Evolutionary conservation across 2,113 vertebrate species (phyloP).

Genomic region (Microcebus ravelobensis): DNA sequence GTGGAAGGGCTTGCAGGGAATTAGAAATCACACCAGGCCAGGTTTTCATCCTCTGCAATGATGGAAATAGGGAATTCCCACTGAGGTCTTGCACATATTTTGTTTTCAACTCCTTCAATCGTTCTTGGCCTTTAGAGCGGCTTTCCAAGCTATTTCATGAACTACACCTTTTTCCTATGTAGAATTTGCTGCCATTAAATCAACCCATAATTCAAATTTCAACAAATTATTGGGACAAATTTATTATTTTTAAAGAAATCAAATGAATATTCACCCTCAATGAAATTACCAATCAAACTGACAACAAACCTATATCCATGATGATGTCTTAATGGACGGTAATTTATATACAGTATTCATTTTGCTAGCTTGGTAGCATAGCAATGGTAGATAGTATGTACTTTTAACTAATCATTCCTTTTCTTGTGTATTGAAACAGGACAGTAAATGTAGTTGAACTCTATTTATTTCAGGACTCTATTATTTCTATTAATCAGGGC

Average conservation of each 20-base stretch:
- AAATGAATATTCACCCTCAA: constrained; percentile 10
- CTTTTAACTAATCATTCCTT: constrained; percentile 6
- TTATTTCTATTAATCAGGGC: background rate
- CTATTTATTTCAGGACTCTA: background rate
- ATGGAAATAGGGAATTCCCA: constrained; percentile 33
- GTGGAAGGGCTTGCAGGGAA: background rate
- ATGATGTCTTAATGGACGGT: background rate
- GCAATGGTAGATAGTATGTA: background rate
- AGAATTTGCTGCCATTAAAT: background rate
- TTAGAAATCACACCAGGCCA: constrained; percentile 10
- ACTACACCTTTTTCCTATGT: background rate
- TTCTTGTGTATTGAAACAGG: background rate
- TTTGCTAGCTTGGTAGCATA: constrained; percentile 26
- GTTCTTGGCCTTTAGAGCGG: background rate
- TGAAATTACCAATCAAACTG: constrained; percentile 39
- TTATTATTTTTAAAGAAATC: constrained; percentile 18
- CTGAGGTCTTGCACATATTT: constrained; percentile 26
- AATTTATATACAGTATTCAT: background rate
- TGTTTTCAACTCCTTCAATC: constrained; percentile 29
- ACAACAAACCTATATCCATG: background rate
- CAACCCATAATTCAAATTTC: background rate
- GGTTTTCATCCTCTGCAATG: background rate
- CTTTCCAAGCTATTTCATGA: constrained; percentile 36
- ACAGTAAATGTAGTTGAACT: constrained; percentile 2
- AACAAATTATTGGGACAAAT: background rate